Conservation (phyloP, 2,797 vertebrate species). For the Anguilla pacifica region DNA sequence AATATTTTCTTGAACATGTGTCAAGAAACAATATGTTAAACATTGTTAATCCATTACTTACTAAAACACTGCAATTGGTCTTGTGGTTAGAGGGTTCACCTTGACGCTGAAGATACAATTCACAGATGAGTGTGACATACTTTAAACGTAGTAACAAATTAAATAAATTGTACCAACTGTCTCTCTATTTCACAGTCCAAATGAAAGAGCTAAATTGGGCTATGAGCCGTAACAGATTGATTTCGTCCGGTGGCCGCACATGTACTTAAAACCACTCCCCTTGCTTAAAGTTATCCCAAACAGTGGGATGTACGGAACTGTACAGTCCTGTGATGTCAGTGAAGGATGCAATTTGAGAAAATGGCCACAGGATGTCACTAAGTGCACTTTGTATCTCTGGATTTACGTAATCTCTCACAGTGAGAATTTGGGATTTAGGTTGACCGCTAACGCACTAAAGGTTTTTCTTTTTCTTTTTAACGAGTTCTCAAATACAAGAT, state of each 20-base stretch:
- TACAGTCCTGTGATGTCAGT: too few relatives aligned
- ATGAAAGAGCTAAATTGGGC: neutral
- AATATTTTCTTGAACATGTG: neutral
- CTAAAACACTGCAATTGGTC: neutral
- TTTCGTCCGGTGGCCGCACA: neutral
- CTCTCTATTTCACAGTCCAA: neutral
- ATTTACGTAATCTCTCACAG: neutral
- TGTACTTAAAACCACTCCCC: neutral
- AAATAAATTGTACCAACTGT: neutral
- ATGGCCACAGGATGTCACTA: slow-evolving; percentile 57
- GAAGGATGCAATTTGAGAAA: slow-evolving; percentile 11
- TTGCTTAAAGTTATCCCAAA: neutral
- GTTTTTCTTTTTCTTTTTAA: slow-evolving; percentile 13
- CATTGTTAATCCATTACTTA: neutral
- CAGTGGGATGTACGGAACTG: neutral
- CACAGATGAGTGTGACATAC: neutral
- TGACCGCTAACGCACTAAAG: neutral
- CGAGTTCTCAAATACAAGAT: neutral
- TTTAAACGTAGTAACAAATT: neutral
- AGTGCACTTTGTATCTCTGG: slow-evolving; percentile 21
- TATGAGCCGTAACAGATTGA: neutral
- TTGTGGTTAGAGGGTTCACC: neutral
- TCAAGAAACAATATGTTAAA: neutral
- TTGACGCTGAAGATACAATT: neutral
- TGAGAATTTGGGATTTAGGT: neutral